Conservation (phyloP, 2,113 vertebrate genomes). For the Paradoxurus hermaphroditus region DNA sequence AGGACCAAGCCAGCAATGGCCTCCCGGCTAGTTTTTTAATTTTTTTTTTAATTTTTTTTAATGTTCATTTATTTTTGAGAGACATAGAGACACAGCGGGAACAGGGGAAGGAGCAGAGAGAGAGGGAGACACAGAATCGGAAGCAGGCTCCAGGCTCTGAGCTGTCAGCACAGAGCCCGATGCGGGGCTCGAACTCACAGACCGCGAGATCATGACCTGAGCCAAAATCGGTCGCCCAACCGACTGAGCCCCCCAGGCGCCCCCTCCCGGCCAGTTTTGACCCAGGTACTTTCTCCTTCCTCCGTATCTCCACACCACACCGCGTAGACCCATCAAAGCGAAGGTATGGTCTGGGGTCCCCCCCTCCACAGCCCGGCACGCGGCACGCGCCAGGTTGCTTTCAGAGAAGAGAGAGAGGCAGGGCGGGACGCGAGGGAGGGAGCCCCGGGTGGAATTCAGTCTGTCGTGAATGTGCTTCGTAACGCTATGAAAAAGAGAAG, state of each 20-base stretch:
- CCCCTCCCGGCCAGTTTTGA: background rate
- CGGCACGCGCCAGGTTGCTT: background rate
- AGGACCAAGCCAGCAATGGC: background rate
- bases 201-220: too few species aligned
- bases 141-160: too few species aligned
- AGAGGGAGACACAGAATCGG: too few species aligned
- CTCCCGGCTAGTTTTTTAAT: background rate
- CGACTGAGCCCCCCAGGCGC: too few species aligned
- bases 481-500: background rate
- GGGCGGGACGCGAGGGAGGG: background rate
- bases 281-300: background rate
- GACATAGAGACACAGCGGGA: too few species aligned
- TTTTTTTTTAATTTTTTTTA: too few species aligned
- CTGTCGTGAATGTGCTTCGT: background rate
- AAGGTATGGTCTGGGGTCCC: background rate
- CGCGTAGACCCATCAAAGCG: background rate
- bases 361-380: background rate
- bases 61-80: too few species aligned
- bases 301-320: rapidly evolving
- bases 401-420: rapidly evolving
- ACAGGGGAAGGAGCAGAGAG: too few species aligned
- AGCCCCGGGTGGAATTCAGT: background rate
- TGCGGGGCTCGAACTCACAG: too few species aligned
- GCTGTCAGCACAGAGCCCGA: too few species aligned
- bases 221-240: too few species aligned